These are phyloP conservation scores for Anorthoa munda DNA, from an alignment of 2,888 invertebrate genomes.

Conservation along the genomic window DNA sequence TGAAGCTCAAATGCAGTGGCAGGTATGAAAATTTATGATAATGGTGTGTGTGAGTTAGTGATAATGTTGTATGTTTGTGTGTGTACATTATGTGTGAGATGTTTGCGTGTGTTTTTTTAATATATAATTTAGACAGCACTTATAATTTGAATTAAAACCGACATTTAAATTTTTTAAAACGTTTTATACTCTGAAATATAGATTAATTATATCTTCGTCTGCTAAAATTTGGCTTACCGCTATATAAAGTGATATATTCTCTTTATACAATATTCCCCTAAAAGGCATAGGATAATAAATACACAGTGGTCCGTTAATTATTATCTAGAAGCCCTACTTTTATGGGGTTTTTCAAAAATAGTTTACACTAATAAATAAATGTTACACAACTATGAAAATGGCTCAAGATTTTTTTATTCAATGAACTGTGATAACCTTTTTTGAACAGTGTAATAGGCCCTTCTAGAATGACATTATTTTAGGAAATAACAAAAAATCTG, in stretches of 20 bases:
- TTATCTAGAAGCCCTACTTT: conserved; percentile 69
- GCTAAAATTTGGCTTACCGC: conserved; percentile 70
- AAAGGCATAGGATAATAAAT: conserved; percentile 84
- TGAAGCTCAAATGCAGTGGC: conserved; percentile 31
- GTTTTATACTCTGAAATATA: conserved; percentile 64
- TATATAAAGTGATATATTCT: conserved; percentile 73
- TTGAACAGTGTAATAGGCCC: conserved; percentile 31
- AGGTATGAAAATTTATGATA: conserved; percentile 20
- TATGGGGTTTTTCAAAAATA: conserved; percentile 72
- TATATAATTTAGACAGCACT: conserved; percentile 12
- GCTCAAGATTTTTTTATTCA: background rate
- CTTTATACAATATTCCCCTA: conserved; percentile 78
- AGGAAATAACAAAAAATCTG: background rate
- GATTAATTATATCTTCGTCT: conserved; percentile 70
- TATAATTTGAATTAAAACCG: conserved; percentile 54
- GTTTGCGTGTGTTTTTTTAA: background rate
- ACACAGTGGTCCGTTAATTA: conserved; percentile 85
- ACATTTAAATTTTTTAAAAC: conserved; percentile 37
- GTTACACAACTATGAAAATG: background rate
- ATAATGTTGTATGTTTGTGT: background rate
- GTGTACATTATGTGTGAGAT: background rate
- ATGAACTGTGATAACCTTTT: background rate
- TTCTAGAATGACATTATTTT: background rate
- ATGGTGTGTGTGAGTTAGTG: background rate
- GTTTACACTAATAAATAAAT: conserved; percentile 44